Evolutionary conservation across 2,797 vertebrate genomes (phyloP), one percentile per base, ranked within the genome.

Genomic region (Loris lydekkerianus): DNA sequence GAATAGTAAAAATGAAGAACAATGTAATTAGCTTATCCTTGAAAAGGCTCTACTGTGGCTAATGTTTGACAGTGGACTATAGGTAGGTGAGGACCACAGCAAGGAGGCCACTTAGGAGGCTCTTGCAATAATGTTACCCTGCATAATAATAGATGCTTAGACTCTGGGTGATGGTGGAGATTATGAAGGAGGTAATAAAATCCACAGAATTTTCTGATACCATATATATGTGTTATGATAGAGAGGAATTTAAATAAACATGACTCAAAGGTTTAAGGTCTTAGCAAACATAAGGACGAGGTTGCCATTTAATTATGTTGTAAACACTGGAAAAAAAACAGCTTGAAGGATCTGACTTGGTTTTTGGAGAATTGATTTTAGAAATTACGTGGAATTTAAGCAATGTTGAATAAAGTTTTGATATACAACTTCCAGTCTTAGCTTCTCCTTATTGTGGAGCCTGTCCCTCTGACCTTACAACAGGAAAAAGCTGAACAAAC

Each of bases 101-200:
- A 20, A 21, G 1, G 1, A 81, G 25, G 31, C 9, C 21, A 7
- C 0, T 27, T 20, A 29, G 2, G 0, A 76, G 4, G 53, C 0
- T n/a, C 21, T 65, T 61, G 13, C 0, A 20, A 67, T 69, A 27
- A 81, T 58, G 14, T 53, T 53, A 15, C 15, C 49, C 4, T 2
- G 1, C n/a, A 14, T n/a, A 61, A 27, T 5, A 5, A 20, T 13
- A 31, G 20, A 23, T 56, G 20, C 7, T 49, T 61, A 11, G 27
- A 75, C 14, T 40, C 65, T 14, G 18, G 8, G 18, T 34, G 7
- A 17, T 27, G 56, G 34, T 15, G 43, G 37, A 85, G 17, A 2
- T 49, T 8, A 37, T 86, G 29, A 43, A 3, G 6, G 10, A 34
- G 10, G 21, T 56, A 37, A 84, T 23, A 27, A 31, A 78, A 9